phyloP scores from a whole-genome alignment of 2,888 invertebrate genomes.

The Galerucella calmariensis region DNA sequence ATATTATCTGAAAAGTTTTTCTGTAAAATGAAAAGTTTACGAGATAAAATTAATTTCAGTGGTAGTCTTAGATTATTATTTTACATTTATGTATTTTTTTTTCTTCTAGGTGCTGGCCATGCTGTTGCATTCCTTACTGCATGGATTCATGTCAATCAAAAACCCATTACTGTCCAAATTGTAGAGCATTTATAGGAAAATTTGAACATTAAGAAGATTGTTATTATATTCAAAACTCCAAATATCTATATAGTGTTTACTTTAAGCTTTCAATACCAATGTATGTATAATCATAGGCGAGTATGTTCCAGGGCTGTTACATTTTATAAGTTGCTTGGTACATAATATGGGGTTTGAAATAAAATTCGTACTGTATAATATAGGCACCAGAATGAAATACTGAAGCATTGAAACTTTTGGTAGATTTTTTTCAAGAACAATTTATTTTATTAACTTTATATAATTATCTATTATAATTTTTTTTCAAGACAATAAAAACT shows the following conservation, averaged over 20 bases:
- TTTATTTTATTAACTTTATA: no score
- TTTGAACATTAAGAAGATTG: constrained; percentile 50
- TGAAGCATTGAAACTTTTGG: no score
- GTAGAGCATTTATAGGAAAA: constrained; percentile 64
- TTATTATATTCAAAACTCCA: background rate
- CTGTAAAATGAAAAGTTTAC: no score
- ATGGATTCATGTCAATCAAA: constrained; percentile 63
- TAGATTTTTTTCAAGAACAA: no score
- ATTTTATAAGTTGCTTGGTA: background rate
- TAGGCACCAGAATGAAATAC: no score
- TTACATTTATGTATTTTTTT: constrained; percentile 40
- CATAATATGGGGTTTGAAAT: no score
- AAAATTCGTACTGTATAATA: no score
- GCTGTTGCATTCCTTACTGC: constrained; percentile 66
- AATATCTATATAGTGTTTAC: background rate
- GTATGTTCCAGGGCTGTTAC: background rate
- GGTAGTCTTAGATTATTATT: background rate
- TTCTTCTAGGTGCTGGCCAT: constrained; percentile 62
- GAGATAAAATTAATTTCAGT: no score
- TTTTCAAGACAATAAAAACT: no score
- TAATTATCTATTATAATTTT: no score
- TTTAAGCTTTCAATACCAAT: background rate
- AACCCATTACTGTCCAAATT: constrained; percentile 67
- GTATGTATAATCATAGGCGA: background rate
- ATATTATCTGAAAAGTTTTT: no score